Evolutionary conservation across 2,888 invertebrate genomes (phyloP).

Genomic region (Thera obeliscata): DNA sequence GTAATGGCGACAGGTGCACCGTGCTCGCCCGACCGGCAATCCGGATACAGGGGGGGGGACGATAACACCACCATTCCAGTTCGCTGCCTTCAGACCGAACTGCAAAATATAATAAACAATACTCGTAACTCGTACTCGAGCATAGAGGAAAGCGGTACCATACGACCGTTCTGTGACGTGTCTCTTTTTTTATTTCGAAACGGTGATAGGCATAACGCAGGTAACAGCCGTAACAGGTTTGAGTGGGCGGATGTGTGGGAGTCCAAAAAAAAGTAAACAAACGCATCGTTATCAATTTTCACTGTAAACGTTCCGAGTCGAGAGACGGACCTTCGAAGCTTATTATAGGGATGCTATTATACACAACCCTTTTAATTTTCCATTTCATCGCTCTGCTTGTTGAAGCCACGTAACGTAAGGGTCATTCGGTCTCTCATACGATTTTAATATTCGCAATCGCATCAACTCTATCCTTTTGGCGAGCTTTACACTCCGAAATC

Average conservation of each 20-base stretch:
- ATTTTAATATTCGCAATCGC: conserved; percentile 56
- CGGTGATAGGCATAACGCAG: conserved; percentile 64
- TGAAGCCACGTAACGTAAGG: conserved; percentile 50
- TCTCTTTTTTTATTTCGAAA: conserved; percentile 43
- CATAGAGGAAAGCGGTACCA: conserved; percentile 14
- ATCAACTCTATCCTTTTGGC: conserved; percentile 65
- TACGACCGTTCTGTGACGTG: conserved; percentile 1
- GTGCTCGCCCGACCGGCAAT: conserved; percentile 66
- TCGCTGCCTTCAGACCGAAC: conserved; percentile 49
- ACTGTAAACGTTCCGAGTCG: conserved; percentile 33
- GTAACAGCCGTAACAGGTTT: conserved; percentile 66
- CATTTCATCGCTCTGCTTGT: conserved; percentile 63
- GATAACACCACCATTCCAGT: conserved; percentile 62
- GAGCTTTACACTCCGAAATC: conserved; percentile 65
- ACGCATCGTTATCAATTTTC: conserved; percentile 49
- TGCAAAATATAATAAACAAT: conserved; percentile 40
- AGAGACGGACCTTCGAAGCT: conserved; percentile 43
- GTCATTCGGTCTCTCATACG: conserved; percentile 43
- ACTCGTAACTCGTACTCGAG: conserved; percentile 9
- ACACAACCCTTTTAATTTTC: conserved; percentile 67
- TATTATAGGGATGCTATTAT: conserved; percentile 52
- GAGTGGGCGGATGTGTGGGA: conserved; percentile 62
- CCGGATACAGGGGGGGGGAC: conserved; percentile 60
- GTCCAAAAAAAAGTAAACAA: conserved; percentile 66
- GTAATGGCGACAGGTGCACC: conserved; percentile 72